Percentiles rank a stretch among this genome's conserved stretches.
These are phyloP conservation scores for Geopemphigus sp. DNA, from an alignment of 1,140 invertebrate genomes.

Conservation along the genomic window DNA sequence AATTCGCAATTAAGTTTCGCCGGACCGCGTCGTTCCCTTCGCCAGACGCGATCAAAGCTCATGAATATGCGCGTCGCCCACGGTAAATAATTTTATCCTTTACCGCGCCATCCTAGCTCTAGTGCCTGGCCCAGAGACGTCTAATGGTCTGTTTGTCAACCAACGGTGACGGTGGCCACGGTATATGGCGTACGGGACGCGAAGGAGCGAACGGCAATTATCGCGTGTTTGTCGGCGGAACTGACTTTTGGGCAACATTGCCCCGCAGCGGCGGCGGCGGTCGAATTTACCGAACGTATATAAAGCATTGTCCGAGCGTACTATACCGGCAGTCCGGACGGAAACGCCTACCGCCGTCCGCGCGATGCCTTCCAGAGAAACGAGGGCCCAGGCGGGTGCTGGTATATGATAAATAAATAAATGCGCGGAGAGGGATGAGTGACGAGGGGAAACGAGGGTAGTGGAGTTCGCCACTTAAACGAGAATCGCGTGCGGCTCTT, in stretches of 20 bases:
- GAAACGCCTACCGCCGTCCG: neutral
- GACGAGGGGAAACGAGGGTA: neutral
- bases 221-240: neutral
- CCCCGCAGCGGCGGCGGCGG: neutral
- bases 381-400: neutral
- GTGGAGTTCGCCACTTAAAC: conserved; percentile 23
- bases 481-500: neutral
- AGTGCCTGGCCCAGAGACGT: no score
- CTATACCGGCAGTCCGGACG: neutral
- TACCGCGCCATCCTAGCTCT: neutral
- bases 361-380: neutral
- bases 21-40: neutral
- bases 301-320: neutral
- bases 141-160: conserved; percentile 14
- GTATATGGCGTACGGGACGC: no score
- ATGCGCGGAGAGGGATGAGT: no score
- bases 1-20: conserved; percentile 15
- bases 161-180: no score
- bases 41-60: conserved; percentile 5
- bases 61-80: conserved; percentile 1
- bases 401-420: no score
- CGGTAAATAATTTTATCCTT: no score
- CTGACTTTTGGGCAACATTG: neutral
- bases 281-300: neutral
- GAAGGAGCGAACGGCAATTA: neutral